These are phyloP conservation scores for Synanthedon vespiformis DNA, from an alignment of 2,888 invertebrate genomes.

Conservation along the genomic window DNA sequence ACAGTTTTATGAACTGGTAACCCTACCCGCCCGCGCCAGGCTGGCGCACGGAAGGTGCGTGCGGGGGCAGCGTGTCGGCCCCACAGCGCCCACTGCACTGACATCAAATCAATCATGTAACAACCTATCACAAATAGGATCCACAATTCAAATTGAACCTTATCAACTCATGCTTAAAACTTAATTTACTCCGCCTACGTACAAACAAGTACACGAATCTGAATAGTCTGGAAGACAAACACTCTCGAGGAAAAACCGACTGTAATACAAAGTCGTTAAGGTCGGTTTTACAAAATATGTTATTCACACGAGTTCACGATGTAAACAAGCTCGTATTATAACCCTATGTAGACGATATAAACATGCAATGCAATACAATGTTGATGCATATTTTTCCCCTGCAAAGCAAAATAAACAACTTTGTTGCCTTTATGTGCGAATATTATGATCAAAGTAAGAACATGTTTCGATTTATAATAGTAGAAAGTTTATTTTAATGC, in stretches of 20 bases:
- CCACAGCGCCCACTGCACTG: not conserved
- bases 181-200: conserved; percentile 2
- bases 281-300: conserved; percentile 2
- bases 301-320: conserved; percentile 1
- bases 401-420: not conserved
- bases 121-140: conserved; percentile 1
- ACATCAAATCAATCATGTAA: not conserved
- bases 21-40: conserved; percentile 1
- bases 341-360: not conserved
- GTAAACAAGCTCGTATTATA: conserved; percentile 6
- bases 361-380: not conserved
- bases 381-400: not conserved
- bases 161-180: not conserved
- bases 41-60: too few species aligned
- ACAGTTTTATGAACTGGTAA: too few species aligned
- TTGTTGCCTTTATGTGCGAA: not conserved
- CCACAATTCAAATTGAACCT: not conserved
- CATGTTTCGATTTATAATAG: too few species aligned
- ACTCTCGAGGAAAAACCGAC: conserved; percentile 1
- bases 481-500: too few species aligned
- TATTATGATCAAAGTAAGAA: not conserved
- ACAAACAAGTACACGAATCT: not conserved
- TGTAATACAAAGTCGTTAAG: conserved; percentile 2
- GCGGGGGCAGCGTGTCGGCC: not conserved
- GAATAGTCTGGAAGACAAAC: conserved; percentile 1